phyloP scores from a whole-genome alignment of 2,113 vertebrate species.

The Microtus richardsoni region DNA sequence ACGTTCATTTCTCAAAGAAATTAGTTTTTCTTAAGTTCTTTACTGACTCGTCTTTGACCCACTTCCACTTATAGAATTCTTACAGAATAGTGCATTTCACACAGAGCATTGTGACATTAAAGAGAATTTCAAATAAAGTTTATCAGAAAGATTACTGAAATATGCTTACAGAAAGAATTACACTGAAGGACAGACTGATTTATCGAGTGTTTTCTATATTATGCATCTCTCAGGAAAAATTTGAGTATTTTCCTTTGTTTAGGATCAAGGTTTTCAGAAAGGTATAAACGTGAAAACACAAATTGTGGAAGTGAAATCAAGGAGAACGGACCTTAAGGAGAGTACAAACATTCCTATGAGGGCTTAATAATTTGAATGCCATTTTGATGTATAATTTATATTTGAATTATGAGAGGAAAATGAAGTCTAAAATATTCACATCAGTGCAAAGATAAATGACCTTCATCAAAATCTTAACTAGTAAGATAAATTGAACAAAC shows the following conservation, averaged over 20 bases:
- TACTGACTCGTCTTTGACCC: constrained; percentile 20
- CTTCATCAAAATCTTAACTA: constrained; percentile 34
- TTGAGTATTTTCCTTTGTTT: background rate
- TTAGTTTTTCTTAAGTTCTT: constrained; percentile 49
- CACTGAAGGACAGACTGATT: background rate
- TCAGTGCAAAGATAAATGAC: background rate
- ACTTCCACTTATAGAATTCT: constrained; percentile 38
- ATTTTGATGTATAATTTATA: constrained; percentile 11
- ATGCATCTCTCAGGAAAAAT: background rate
- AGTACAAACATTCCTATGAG: background rate
- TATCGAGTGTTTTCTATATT: constrained; percentile 6
- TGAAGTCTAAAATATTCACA: background rate
- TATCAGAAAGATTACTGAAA: constrained; percentile 57
- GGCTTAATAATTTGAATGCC: background rate
- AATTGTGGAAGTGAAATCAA: background rate
- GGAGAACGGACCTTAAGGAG: background rate
- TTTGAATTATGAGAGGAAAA: constrained; percentile 35
- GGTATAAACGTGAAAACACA: background rate
- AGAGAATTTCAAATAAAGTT: constrained; percentile 15
- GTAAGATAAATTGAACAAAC: background rate
- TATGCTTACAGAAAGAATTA: constrained; percentile 19
- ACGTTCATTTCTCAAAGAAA: constrained; percentile 51
- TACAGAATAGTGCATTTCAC: background rate
- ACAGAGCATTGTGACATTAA: constrained; percentile 43
- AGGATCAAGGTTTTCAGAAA: background rate